These are phyloP conservation scores for Morinoia aosen DNA, from an alignment of 2,888 invertebrate species.

Conservation along the genomic window DNA sequence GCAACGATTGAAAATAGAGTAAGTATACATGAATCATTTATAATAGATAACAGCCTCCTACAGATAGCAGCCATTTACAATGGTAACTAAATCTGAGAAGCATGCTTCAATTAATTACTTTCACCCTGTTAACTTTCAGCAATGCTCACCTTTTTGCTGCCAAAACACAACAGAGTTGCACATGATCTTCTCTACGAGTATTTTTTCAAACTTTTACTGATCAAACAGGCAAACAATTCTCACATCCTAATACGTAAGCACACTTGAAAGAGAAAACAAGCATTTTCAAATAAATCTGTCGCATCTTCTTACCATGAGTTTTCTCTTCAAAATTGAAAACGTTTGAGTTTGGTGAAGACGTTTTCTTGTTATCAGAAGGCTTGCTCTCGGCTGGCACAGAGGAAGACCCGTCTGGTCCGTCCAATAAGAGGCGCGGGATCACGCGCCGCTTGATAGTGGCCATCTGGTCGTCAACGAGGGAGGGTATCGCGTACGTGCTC, in stretches of 20 bases:
- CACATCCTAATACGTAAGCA: neutral
- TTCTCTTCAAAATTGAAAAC: neutral
- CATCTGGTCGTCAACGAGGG: slow-evolving; percentile 87
- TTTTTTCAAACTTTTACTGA: too few relatives aligned
- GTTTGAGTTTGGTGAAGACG: neutral
- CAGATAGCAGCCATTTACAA: too few relatives aligned
- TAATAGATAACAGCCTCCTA: too few relatives aligned
- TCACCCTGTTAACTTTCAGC: too few relatives aligned
- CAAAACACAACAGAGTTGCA: too few relatives aligned
- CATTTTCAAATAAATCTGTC: neutral
- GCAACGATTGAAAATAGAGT: too few relatives aligned
- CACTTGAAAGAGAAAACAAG: too few relatives aligned
- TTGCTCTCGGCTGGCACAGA: neutral
- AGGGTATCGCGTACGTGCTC: slow-evolving; percentile 87
- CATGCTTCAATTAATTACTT: too few relatives aligned
- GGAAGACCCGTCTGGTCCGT: neutral
- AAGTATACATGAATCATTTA: too few relatives aligned
- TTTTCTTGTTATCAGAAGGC: neutral
- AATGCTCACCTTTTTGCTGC: too few relatives aligned
- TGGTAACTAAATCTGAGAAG: too few relatives aligned
- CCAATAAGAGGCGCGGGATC: slow-evolving; percentile 75
- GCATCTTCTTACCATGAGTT: neutral
- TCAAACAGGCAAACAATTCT: neutral
- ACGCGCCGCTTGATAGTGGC: slow-evolving; percentile 84
- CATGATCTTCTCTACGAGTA: too few relatives aligned